Evolutionary conservation across 2,113 vertebrate species (phyloP), one percentile per base, ranked within the genome.

Genomic region (Murina feae): DNA sequence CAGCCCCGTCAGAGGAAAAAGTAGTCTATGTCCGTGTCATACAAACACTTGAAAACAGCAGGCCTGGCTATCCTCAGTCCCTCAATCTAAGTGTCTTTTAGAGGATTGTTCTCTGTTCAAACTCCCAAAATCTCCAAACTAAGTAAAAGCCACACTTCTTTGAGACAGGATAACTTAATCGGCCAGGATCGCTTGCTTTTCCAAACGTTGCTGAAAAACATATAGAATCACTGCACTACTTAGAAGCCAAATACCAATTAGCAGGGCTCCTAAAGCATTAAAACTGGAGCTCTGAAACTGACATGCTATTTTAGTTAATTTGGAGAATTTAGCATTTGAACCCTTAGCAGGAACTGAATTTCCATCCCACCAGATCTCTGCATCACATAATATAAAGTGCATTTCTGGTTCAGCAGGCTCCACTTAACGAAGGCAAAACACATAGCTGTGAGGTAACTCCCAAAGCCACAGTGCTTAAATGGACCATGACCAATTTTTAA

Each of bases 381-480:
- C 32, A 4, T 69, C 75, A 18, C 18, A 28, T 11, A 76, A 72
- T n/a, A 53, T 53, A 96, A 94, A 94, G 69, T 72, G 25, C 28
- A 44, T 82, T 91, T 95, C 84, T 93, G 72, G 60, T 90, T 88
- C 93, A 83, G 25, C 18, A 13, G 72, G 68, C 35, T 96, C 88
- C 85, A 89, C 58, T 87, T 89, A 95, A 90, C 84, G 94, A 81
- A 91, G 42, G 76, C 84, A 90, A 92, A 89, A 89, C 30, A 51
- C 74, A 65, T 9, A 84, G 80, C 44, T 55, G 68, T 18, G 72
- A 74, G 39, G 90, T 44, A 95, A 76, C 66, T 80, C 75, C 35
- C 25, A 74, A 81, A 82, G 79, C 93, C 79, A 68, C 0, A 0
- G 71, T 2, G 79, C 25, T 91, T 84, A 91, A 95, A 86, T 68